Percentiles rank a stretch among this genome's conserved stretches.
Evolutionary conservation across 2,888 invertebrate species (phyloP).

Genomic region (Isoperla grammatica): DNA sequence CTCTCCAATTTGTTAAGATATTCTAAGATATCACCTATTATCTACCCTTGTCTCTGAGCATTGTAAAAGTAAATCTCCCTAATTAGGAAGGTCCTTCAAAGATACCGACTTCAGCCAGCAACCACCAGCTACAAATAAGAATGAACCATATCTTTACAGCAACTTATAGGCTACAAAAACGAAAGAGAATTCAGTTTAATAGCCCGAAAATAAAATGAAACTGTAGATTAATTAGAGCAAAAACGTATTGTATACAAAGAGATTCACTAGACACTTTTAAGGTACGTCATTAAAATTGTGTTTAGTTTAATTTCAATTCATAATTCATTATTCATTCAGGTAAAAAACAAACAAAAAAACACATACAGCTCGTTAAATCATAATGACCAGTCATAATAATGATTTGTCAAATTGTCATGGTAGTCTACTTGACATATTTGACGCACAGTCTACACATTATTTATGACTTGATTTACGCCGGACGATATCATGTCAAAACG

Average conservation of each 20-base stretch:
- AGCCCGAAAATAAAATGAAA: neutral
- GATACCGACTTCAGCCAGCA: neutral
- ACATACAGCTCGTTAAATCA: no score
- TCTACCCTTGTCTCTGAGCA: conserved; percentile 6
- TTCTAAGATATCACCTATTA: conserved; percentile 13
- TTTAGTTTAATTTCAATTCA: conserved; percentile 11
- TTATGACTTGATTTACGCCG: no score
- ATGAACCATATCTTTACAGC: no score
- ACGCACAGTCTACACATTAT: no score
- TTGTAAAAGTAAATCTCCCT: conserved; percentile 11
- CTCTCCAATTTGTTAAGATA: conserved; percentile 14
- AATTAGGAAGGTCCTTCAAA: conserved; percentile 12
- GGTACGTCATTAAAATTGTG: neutral
- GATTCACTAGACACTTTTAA: no score
- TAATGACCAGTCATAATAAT: no score
- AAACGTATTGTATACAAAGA: neutral
- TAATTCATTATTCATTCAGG: conserved; percentile 2
- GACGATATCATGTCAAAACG: no score
- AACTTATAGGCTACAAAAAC: no score
- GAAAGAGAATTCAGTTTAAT: no score
- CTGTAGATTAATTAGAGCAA: conserved; percentile 1
- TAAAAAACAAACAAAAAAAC: neutral
- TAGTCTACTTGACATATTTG: no score
- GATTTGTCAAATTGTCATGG: no score
- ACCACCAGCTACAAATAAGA: no score